A percentile compares a stretch with the other conserved stretches of the same genome.
phyloP scores from a whole-genome alignment of 2,797 vertebrate genomes.

The Diglossa cyanea region DNA sequence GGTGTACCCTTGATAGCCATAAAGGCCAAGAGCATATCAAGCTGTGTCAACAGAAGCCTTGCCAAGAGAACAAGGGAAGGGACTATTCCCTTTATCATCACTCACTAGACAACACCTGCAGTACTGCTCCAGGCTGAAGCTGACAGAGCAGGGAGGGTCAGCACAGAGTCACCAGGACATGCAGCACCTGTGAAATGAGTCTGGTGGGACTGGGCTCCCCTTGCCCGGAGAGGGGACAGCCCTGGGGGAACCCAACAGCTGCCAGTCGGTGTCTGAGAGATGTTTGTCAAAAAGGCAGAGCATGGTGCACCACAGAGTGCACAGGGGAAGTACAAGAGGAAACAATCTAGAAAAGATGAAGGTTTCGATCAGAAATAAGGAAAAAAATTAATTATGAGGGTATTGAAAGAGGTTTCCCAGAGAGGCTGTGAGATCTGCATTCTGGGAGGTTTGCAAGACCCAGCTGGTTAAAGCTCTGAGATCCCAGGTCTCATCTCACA shows the following conservation, averaged over 20 bases:
- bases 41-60: not conserved
- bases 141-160: not conserved
- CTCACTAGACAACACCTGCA: not conserved
- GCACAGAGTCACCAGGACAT: not conserved
- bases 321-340: not conserved
- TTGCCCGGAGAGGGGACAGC: not conserved
- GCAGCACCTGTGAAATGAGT: not conserved
- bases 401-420: not conserved
- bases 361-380: not conserved
- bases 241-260: not conserved
- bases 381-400: not conserved
- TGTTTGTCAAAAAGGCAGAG: not conserved
- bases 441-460: not conserved
- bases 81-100: not conserved
- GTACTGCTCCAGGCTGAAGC: not conserved
- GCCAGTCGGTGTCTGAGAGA: not conserved
- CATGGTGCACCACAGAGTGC: not conserved
- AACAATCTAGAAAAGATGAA: fast-evolving
- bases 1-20: not conserved
- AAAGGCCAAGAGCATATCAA: fast-evolving
- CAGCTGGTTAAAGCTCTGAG: not conserved
- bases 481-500: not conserved
- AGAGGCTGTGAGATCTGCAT: not conserved
- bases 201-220: not conserved
- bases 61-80: not conserved